Evolutionary conservation across 2,113 vertebrate genomes (phyloP), one percentile per base, ranked within the genome.

Genomic region (Prolemur simus): DNA sequence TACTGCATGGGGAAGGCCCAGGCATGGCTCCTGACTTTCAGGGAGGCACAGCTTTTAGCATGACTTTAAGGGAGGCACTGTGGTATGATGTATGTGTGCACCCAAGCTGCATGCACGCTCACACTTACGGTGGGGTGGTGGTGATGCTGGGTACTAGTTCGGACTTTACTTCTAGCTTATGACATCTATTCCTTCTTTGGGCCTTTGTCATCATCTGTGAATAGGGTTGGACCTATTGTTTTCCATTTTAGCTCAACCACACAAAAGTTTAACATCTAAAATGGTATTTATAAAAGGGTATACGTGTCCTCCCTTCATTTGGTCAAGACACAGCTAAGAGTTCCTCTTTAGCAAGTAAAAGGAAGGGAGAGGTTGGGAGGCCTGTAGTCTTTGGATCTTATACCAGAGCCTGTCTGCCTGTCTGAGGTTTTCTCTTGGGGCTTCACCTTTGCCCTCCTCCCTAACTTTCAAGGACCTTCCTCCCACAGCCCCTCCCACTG

Each of bases 311-410:
- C 56, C 64, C n/a, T 82, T 84, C 68, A 10, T 76, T 47, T 60
- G 45, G n/a, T 47, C 25, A 66, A n/a, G 68, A 47, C 3, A 5
- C 2, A 17, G 45, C 23, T 6, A 42, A 25, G 73, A 87, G 32
- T 32, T 58, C 2, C 23, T 52, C 12, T 63, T 45, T 23, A 5
- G 8, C 29, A 9, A 45, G 49, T 18, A 15, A 34, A 27, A 56
- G 14, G 25, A 0, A 8, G 39, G 3, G 27, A 17, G 32, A 15
- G 17, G 17, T 2, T 4, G 17, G 6, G 37, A 25, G 64, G 2
- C 18, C n/a, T 3, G 11, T 20, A 2, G 14, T 45, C 49, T 58
- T 14, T 1, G 37, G 52, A 29, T 32, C 52, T 27, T 15, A n/a
- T 20, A 10, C 47, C 29, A 8, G 23, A 18, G 29, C 32, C 32